Evolutionary conservation across 1,140 invertebrate species (phyloP), one percentile per base, ranked within the genome.

Genomic region (Amphibalanus amphitrite): DNA sequence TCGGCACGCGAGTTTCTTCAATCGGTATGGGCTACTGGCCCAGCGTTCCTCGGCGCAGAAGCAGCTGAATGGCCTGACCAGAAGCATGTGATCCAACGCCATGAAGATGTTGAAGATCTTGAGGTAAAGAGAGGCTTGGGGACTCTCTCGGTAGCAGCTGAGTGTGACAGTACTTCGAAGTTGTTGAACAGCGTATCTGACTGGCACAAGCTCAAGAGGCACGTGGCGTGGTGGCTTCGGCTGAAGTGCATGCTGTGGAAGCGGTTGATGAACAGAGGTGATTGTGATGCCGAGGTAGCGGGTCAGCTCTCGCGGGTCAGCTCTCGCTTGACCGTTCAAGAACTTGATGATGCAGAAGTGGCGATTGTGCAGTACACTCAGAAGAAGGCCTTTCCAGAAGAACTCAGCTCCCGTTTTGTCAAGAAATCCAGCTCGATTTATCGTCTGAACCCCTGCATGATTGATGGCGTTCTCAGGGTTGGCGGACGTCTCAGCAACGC

Each of bases 401-500:
- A 30, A 25, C 28, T 28, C 1, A 28, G 1, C 3, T 40, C 28
- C 1, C 69, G 69, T 13, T 20, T 4, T 3, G 40, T 23, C 1
- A 23, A 25, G 69, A 70, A 69, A 71, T 59, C 23, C 3, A n/a
- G n/a, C 23, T 10, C n/a, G 26, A 23, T 71, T 4, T 28, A 30
- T 29, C 67, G 67, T 69, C 71, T 71, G 38, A 28, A 25, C 65
- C n/a, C 71, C 0, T 25, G 33, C 6, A 40, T 38, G 29, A 13
- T 47, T 77, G 69, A 30, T 76, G 74, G 70, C 3, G 10, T 78
- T 10, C 38, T 77, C 3, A 40, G 75, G 30, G 76, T 77, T 25
- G 75, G 75, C 67, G 76, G 76, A 71, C 71, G 75, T 70, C 71
- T 78, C 38, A 10, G 69, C 20, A 72, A 74, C n/a, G 69, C 74